A percentile compares a stretch with the other conserved stretches of the same genome.
These are phyloP conservation scores for Yponomeuta malinellus DNA, from an alignment of 2,888 invertebrate species.

Conservation along the genomic window DNA sequence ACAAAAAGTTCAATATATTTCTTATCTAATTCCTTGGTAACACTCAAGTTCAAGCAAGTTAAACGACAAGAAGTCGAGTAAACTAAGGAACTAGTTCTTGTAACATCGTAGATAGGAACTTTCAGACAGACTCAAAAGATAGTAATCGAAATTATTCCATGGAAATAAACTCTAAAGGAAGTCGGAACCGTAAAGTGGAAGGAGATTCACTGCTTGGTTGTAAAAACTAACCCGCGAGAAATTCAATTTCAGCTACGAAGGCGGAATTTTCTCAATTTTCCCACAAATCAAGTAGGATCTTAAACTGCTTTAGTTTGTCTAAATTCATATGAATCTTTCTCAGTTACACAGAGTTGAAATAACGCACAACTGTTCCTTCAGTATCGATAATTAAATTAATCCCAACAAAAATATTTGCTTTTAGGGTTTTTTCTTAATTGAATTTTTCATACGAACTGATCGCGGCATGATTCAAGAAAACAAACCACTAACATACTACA, in stretches of 20 bases:
- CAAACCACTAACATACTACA: too few species aligned
- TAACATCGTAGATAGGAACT: background rate
- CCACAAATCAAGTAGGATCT: too few species aligned
- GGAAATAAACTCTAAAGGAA: background rate
- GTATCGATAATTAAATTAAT: too few species aligned
- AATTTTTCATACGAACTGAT: too few species aligned
- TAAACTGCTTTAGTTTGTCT: too few species aligned
- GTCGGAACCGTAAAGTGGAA: background rate
- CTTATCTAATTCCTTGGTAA: background rate
- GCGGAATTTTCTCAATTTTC: background rate
- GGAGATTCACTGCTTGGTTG: background rate
- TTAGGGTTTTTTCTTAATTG: too few species aligned
- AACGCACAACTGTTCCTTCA: too few species aligned
- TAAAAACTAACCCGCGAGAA: background rate
- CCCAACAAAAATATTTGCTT: too few species aligned
- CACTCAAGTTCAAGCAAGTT: background rate
- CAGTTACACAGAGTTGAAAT: too few species aligned
- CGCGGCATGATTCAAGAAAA: too few species aligned
- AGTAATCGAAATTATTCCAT: background rate
- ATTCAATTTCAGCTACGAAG: background rate
- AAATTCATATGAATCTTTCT: too few species aligned
- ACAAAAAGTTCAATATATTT: background rate
- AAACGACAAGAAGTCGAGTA: background rate
- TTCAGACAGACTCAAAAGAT: background rate
- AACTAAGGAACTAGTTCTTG: slow-evolving; percentile 1